phyloP scores from a whole-genome alignment of 2,888 invertebrate species.

The Eutolmus rufibarbis region DNA sequence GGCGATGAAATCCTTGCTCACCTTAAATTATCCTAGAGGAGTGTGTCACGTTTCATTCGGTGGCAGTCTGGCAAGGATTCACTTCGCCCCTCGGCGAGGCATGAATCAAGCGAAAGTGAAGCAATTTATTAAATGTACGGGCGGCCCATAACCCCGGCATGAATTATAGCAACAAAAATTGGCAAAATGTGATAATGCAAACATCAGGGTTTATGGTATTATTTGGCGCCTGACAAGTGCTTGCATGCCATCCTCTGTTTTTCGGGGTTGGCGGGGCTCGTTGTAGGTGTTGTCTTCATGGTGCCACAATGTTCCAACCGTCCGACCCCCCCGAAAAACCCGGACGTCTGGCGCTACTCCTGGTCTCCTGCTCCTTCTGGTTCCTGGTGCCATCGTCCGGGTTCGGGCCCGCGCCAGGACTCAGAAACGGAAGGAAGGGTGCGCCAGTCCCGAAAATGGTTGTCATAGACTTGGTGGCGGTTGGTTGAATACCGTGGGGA shows the following conservation, averaged over 20 bases:
- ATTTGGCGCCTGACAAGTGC: slow-evolving; percentile 30
- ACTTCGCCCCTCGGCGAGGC: neutral
- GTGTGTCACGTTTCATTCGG: slow-evolving; percentile 26
- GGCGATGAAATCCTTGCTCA: slow-evolving; percentile 17
- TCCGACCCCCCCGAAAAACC: neutral
- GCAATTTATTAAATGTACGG: slow-evolving; percentile 33
- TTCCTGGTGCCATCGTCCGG: neutral
- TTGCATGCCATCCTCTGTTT: slow-evolving; percentile 1
- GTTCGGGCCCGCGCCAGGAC: neutral
- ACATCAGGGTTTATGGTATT: slow-evolving; percentile 24
- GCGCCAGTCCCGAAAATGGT: neutral
- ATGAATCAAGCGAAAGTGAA: slow-evolving; percentile 22
- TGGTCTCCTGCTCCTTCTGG: neutral
- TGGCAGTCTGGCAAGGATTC: slow-evolving; percentile 1
- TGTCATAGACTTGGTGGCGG: neutral
- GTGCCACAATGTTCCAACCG: neutral
- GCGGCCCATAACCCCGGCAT: neutral
- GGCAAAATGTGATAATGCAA: slow-evolving; percentile 33
- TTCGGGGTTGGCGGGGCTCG: neutral
- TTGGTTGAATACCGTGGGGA: neutral
- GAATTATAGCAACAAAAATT: slow-evolving; percentile 31
- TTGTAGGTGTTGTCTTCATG: neutral
- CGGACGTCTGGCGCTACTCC: neutral
- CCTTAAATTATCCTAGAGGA: slow-evolving; percentile 29
- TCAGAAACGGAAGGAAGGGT: neutral